Evolutionary conservation across 1,140 invertebrate species (phyloP).

Genomic region (Andrena cerasifolii): DNA sequence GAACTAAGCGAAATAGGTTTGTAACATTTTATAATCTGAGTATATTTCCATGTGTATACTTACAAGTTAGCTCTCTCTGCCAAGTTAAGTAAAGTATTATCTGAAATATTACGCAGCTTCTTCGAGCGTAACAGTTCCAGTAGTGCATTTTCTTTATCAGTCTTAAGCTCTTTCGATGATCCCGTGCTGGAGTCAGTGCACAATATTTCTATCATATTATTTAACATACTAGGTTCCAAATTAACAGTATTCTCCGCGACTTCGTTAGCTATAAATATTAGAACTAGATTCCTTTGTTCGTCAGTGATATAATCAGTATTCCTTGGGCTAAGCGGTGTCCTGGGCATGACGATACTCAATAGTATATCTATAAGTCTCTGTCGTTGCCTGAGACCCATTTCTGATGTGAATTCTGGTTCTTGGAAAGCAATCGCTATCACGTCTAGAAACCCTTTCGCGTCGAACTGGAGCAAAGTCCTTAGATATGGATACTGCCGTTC

Average conservation of each 20-base stretch:
- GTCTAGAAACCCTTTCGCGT: conserved; percentile 95
- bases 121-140: conserved; percentile 89
- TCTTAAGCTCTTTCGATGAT: conserved; percentile 83
- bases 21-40: neutral
- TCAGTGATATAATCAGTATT: conserved; percentile 74
- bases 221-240: conserved; percentile 71
- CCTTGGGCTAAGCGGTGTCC: conserved; percentile 70
- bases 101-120: conserved; percentile 85
- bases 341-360: conserved; percentile 88
- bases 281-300: conserved; percentile 85
- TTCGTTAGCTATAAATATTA: conserved; percentile 81
- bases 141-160: conserved; percentile 91
- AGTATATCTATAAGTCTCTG: conserved; percentile 92
- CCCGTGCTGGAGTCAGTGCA: conserved; percentile 80
- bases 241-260: conserved; percentile 74
- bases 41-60: conserved; percentile 70
- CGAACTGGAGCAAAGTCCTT: conserved; percentile 90
- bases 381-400: conserved; percentile 88
- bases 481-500: conserved; percentile 92
- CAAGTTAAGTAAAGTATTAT: conserved; percentile 83
- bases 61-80: conserved; percentile 87
- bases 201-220: conserved; percentile 83
- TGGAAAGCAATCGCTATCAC: conserved; percentile 94
- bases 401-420: conserved; percentile 90
- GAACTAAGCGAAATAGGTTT: conserved; percentile 11